A percentile compares a stretch with the other conserved stretches of the same genome.
These are phyloP conservation scores for Cydia splendana DNA, from an alignment of 1,140 invertebrate species.

Conservation along the genomic window DNA sequence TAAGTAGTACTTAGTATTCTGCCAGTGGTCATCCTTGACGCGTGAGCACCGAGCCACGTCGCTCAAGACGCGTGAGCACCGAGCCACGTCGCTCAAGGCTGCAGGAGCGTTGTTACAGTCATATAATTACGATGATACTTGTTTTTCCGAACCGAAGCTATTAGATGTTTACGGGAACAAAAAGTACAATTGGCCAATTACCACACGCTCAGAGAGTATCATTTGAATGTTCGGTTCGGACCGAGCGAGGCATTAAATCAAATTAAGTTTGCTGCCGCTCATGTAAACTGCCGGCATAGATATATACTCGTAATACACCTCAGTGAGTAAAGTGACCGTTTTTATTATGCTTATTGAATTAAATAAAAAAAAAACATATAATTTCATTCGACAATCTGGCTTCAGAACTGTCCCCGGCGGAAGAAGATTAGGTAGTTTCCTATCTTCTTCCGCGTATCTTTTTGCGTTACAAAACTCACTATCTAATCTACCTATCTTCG, in stretches of 20 bases:
- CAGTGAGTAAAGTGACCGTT: too few species aligned
- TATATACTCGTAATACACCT: too few species aligned
- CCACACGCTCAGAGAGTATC: constrained; percentile 4
- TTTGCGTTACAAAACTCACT: too few species aligned
- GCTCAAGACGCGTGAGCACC: neutral
- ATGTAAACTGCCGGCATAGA: too few species aligned
- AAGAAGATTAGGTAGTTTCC: too few species aligned
- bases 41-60: neutral
- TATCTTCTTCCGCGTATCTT: too few species aligned
- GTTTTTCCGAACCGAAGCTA: neutral
- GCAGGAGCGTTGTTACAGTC: neutral
- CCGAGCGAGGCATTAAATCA: neutral
- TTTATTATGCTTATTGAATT: too few species aligned
- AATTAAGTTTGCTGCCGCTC: neutral
- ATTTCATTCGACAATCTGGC: too few species aligned
- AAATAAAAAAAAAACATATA: too few species aligned
- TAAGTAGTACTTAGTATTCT: neutral
- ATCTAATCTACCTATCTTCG: too few species aligned
- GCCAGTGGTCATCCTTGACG: neutral
- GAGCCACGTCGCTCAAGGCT: constrained; percentile 7
- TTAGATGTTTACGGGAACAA: constrained; percentile 17
- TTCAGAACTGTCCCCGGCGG: too few species aligned
- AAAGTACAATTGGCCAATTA: constrained; percentile 23
- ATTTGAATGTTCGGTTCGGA: neutral
- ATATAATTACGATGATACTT: neutral